phyloP scores from a whole-genome alignment of 2,797 vertebrate species.

The Echeneis naucrates region DNA sequence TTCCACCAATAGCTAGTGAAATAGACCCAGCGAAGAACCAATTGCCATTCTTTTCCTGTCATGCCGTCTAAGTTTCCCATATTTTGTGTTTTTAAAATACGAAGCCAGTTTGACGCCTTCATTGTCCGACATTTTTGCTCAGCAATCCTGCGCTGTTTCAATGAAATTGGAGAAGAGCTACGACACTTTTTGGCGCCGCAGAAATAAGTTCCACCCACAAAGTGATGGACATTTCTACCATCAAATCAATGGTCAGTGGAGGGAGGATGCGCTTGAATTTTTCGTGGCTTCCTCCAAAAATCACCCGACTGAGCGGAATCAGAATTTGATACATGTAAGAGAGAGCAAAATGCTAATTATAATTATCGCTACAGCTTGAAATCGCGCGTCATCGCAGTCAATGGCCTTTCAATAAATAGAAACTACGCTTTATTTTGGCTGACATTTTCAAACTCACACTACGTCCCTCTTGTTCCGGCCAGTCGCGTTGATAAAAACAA shows the following conservation, averaged over 20 bases:
- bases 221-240: slow-evolving; percentile 51
- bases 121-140: neutral
- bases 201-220: slow-evolving; percentile 34
- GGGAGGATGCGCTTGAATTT: slow-evolving; percentile 4
- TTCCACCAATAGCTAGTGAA: slow-evolving; percentile 46
- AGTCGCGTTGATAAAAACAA: slow-evolving; percentile 2
- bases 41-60: slow-evolving; percentile 65
- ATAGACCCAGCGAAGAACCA: slow-evolving; percentile 54
- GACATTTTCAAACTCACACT: neutral
- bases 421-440: neutral
- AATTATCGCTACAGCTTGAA: accelerated
- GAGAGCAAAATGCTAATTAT: neutral
- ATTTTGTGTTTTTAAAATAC: neutral
- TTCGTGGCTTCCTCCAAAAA: neutral
- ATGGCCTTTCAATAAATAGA: accelerated
- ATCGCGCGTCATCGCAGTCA: accelerated
- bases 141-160: neutral
- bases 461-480: neutral
- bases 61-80: neutral
- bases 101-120: accelerated
- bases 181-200: neutral
- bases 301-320: neutral
- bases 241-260: slow-evolving; percentile 44
- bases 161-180: neutral
- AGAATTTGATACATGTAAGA: neutral